phyloP scores from a whole-genome alignment of 2,888 invertebrate species.

The Atethmia centrago region DNA sequence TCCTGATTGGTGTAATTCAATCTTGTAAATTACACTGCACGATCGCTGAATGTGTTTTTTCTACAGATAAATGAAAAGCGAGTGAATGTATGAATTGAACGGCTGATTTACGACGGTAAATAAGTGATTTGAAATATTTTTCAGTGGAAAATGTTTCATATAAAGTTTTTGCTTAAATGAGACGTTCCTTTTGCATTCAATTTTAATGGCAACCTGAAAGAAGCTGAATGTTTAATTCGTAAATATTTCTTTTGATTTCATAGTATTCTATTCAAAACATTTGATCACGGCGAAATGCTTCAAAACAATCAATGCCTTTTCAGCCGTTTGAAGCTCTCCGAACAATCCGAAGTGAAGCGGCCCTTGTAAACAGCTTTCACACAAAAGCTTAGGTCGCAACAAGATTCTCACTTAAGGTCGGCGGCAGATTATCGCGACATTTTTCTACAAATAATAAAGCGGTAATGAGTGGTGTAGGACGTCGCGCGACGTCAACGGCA shows the following conservation, averaged over 20 bases:
- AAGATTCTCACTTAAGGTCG: slow-evolving; percentile 47
- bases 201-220: slow-evolving; percentile 11
- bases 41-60: slow-evolving; percentile 55
- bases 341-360: slow-evolving; percentile 35
- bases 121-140: slow-evolving; percentile 46
- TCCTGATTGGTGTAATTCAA: slow-evolving; percentile 69
- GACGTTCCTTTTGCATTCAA: background rate
- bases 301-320: slow-evolving; percentile 39
- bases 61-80: slow-evolving; percentile 54
- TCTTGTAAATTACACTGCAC: slow-evolving; percentile 65
- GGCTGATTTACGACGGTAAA: slow-evolving; percentile 37
- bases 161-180: slow-evolving; percentile 25
- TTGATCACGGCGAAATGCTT: slow-evolving; percentile 5
- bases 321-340: slow-evolving; percentile 22
- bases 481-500: slow-evolving; percentile 51
- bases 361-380: slow-evolving; percentile 46
- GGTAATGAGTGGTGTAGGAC: slow-evolving; percentile 59
- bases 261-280: slow-evolving; percentile 13
- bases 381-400: slow-evolving; percentile 54
- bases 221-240: background rate
- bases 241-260: background rate
- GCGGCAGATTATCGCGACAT: slow-evolving; percentile 44
- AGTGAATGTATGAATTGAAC: slow-evolving; percentile 45
- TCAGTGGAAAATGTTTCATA: slow-evolving; percentile 2
- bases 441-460: slow-evolving; percentile 62